Evolutionary conservation across 2,888 invertebrate species (phyloP).

Genomic region (Thecocarcelia acutangulata): DNA sequence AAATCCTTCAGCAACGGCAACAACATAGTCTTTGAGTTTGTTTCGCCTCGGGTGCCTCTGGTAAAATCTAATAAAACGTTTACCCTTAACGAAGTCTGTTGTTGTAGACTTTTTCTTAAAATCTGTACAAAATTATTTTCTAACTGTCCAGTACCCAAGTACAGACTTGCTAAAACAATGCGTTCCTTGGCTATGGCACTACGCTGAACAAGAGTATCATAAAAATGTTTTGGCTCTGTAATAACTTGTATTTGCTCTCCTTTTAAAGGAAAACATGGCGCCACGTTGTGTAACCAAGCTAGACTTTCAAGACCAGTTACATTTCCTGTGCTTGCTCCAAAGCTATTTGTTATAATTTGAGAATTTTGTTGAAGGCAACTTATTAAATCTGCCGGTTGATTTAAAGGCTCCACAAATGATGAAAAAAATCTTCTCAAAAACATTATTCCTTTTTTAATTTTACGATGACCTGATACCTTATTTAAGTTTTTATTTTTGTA

Average conservation of each 20-base stretch:
- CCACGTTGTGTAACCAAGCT: constrained; percentile 84
- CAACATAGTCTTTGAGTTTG: constrained; percentile 90
- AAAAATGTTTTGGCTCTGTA: constrained; percentile 89
- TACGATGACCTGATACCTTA: no score
- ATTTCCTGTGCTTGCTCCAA: constrained; percentile 70
- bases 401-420: constrained; percentile 76
- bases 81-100: constrained; percentile 83
- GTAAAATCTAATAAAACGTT: constrained; percentile 93
- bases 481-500: no score
- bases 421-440: constrained; percentile 79
- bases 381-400: constrained; percentile 76
- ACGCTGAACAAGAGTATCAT: constrained; percentile 86
- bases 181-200: constrained; percentile 86
- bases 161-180: constrained; percentile 93
- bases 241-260: constrained; percentile 88
- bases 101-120: constrained; percentile 84
- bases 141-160: constrained; percentile 93
- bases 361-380: constrained; percentile 74
- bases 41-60: constrained; percentile 91
- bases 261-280: constrained; percentile 87
- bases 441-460: constrained; percentile 60
- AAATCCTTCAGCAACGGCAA: constrained; percentile 86
- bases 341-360: constrained; percentile 72
- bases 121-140: constrained; percentile 90
- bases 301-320: constrained; percentile 82